A percentile compares a stretch with the other conserved stretches of the same genome.
Evolutionary conservation across 2,888 invertebrate species (phyloP).

Genomic region (Harpagoxenus sublaevis): DNA sequence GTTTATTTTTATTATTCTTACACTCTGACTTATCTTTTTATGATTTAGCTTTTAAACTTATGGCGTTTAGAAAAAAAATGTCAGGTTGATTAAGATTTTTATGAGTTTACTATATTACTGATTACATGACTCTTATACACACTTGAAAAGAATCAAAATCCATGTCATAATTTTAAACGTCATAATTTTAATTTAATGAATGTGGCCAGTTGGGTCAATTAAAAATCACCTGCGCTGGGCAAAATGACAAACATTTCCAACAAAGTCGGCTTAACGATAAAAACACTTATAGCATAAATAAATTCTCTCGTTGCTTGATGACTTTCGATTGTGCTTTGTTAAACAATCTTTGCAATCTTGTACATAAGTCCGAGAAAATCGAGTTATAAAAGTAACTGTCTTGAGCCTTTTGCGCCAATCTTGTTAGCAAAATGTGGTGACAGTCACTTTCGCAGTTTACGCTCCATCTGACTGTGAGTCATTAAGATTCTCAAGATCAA

Average conservation of each 20-base stretch:
- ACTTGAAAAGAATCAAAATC: too few relatives aligned
- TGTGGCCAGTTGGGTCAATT: too few relatives aligned
- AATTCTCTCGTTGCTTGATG: neutral
- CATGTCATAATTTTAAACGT: too few relatives aligned
- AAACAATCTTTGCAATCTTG: neutral
- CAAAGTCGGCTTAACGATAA: neutral
- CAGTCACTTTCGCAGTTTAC: neutral
- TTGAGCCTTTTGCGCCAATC: neutral
- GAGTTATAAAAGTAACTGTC: neutral
- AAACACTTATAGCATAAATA: neutral
- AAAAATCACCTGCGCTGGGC: neutral
- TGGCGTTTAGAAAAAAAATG: too few relatives aligned
- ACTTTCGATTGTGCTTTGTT: neutral
- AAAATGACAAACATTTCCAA: neutral
- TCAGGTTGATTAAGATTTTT: too few relatives aligned
- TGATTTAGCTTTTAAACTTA: too few relatives aligned
- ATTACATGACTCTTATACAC: too few relatives aligned
- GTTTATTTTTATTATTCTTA: too few relatives aligned
- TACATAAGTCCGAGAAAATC: neutral
- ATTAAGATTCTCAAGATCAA: neutral
- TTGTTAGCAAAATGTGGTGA: neutral
- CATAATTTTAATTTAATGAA: too few relatives aligned
- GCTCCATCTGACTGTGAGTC: neutral
- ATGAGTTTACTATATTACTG: too few relatives aligned
- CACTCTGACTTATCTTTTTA: too few relatives aligned